Percentiles rank a stretch among this genome's conserved stretches.
phyloP scores from a whole-genome alignment of 2,888 invertebrate genomes.

The Sinhomidia bicolor region DNA sequence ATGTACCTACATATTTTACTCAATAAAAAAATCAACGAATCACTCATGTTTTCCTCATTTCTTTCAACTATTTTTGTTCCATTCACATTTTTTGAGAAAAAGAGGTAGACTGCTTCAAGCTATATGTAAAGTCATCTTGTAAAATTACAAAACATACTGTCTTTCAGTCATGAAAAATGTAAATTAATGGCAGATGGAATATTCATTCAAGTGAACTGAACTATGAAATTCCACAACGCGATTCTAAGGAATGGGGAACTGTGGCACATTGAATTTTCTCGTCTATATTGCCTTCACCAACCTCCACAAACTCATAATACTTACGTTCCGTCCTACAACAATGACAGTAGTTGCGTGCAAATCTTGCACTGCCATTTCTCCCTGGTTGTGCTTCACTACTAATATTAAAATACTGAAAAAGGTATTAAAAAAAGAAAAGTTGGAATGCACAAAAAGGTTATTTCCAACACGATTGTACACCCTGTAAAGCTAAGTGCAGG shows the following conservation, averaged over 20 bases:
- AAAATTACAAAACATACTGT: neutral
- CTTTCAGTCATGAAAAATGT: neutral
- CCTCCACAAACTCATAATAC: too few relatives aligned
- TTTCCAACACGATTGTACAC: too few relatives aligned
- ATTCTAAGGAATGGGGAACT: neutral
- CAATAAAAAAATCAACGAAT: too few relatives aligned
- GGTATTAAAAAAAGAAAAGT: too few relatives aligned
- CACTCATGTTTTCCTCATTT: neutral
- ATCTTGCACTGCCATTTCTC: too few relatives aligned
- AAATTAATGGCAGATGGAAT: neutral
- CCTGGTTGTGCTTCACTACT: too few relatives aligned
- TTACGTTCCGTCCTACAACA: too few relatives aligned
- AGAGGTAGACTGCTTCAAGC: neutral
- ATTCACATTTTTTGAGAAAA: neutral
- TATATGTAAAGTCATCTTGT: neutral
- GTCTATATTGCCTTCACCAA: neutral
- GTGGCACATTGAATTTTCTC: constrained; percentile 12
- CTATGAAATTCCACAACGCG: neutral
- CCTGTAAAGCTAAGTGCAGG: too few relatives aligned
- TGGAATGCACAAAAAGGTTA: too few relatives aligned
- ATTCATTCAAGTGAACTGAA: constrained; percentile 10
- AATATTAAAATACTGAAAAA: too few relatives aligned
- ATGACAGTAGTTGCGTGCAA: too few relatives aligned
- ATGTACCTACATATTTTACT: neutral
- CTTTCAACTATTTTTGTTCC: too few relatives aligned